A percentile compares a stretch with the other conserved stretches of the same genome.
phyloP scores from a whole-genome alignment of 1,140 invertebrate species.

The Odontomachus brunneus region DNA sequence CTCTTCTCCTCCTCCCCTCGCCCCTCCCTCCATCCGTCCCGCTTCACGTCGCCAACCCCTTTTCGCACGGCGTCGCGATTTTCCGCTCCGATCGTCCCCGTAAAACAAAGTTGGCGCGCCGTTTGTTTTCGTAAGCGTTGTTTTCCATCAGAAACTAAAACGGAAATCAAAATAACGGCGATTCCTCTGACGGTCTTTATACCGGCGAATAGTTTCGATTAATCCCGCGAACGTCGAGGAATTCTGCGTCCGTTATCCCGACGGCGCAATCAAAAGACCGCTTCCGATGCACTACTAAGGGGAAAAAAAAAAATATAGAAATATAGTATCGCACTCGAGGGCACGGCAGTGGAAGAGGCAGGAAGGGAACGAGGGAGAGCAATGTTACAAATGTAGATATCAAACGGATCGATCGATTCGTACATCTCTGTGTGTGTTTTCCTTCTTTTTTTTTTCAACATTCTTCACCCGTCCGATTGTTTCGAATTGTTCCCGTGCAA shows the following conservation, averaged over 20 bases:
- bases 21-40: too few species aligned
- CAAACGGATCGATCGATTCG: constrained; percentile 47
- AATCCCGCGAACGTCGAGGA: constrained; percentile 49
- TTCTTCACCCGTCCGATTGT: constrained; percentile 36
- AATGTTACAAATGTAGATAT: constrained; percentile 4
- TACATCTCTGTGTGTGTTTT: not conserved
- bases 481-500: constrained; percentile 43
- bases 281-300: constrained; percentile 33
- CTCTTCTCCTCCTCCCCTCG: too few species aligned
- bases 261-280: constrained; percentile 58
- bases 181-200: constrained; percentile 52
- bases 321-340: not conserved
- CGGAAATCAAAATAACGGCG: constrained; percentile 52
- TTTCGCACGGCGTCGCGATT: constrained; percentile 37
- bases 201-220: constrained; percentile 45
- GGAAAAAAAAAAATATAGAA: constrained; percentile 16
- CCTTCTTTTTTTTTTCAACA: not conserved
- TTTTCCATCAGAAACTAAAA: constrained; percentile 56
- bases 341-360: not conserved
- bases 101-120: constrained; percentile 45
- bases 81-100: constrained; percentile 35
- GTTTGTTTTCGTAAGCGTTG: constrained; percentile 56
- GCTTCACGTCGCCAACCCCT: not conserved
- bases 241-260: constrained; percentile 56
- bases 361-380: too few species aligned